Evolutionary conservation across 2,888 invertebrate species (phyloP).

Genomic region (Aphodius granarius): DNA sequence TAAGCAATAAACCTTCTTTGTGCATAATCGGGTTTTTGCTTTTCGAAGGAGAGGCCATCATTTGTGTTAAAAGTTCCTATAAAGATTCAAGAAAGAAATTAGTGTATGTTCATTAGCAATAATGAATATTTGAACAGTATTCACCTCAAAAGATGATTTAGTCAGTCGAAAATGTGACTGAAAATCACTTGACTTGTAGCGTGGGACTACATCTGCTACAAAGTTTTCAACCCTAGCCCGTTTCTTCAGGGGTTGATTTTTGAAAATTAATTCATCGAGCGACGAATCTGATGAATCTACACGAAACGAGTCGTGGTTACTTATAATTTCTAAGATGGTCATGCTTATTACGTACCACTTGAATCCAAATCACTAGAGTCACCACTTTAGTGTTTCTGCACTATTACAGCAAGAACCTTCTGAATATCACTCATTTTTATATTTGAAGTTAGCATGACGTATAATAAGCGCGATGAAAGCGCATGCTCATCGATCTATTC

Average conservation of each 20-base stretch:
- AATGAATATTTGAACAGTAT: background rate
- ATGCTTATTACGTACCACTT: too few species aligned
- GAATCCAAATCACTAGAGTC: too few species aligned
- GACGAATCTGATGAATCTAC: background rate
- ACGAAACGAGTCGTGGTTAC: background rate
- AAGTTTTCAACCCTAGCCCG: background rate
- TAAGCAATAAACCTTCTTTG: background rate
- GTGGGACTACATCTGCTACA: background rate
- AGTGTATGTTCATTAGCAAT: background rate
- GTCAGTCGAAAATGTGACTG: background rate
- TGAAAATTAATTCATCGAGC: background rate
- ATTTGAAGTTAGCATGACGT: too few species aligned
- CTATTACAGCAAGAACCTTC: too few species aligned
- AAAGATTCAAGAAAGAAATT: too few species aligned
- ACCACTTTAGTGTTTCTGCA: too few species aligned
- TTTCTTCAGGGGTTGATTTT: background rate
- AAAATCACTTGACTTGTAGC: background rate
- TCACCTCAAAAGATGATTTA: background rate
- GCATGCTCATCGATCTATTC: too few species aligned
- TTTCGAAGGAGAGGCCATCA: background rate
- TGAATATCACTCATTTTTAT: too few species aligned
- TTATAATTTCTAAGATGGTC: too few species aligned
- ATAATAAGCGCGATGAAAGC: too few species aligned
- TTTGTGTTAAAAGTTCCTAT: background rate
- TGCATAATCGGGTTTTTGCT: background rate